Base-by-base conservation (phyloP, 2,888 invertebrate genomes). In the Microplitis deprimator region DNA sequence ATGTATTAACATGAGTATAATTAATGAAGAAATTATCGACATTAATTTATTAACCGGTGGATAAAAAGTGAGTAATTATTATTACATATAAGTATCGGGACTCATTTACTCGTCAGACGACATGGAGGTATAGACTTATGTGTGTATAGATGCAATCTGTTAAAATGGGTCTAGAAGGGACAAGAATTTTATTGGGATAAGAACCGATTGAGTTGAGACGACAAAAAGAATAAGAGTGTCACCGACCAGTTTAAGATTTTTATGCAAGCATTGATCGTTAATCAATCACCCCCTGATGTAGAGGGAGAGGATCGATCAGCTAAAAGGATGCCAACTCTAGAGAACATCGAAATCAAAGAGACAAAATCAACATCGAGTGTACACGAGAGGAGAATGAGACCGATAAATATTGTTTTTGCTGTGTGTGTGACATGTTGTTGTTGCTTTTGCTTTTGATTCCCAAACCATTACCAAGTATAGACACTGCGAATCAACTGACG, bases 321-420 rank as follows among this genome's bases (percentile, higher is more conserved):
- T 72, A 78, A 78, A 79, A 73, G 79, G 67, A 73, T 41, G 64
- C 62, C 29, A 65, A 65, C 65, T 65, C 65, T 29, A 65, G 60
- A 64, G 65, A 70, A 69, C 75, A 68, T 73, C 41, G 68, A 77
- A 62, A 79, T 76, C 39, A 75, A 40, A 64, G 59, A 41, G 60
- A 20, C 75, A 67, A 77, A 41, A 73, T 39, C 38, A 50, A 50
- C 50, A 50, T 8, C 50, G 50, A 10, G 13, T 50, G 50, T 65
- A 65, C 65, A 68, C 40, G 67, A 67, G 64, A 68, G 29, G 60
- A 68, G 69, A 69, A 67, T 59, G 71, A 68, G 65, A 75, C 82
- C 86, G 83, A 87, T 87, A 87, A 87, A 87, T 87, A 87, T 87
- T 83, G 85, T 87, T 87, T 86, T 87, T 87, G 83, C 75, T 0